Evolutionary conservation across 2,113 vertebrate genomes (phyloP), one percentile per base, ranked within the genome.

Genomic region (Desmodus rotundus): DNA sequence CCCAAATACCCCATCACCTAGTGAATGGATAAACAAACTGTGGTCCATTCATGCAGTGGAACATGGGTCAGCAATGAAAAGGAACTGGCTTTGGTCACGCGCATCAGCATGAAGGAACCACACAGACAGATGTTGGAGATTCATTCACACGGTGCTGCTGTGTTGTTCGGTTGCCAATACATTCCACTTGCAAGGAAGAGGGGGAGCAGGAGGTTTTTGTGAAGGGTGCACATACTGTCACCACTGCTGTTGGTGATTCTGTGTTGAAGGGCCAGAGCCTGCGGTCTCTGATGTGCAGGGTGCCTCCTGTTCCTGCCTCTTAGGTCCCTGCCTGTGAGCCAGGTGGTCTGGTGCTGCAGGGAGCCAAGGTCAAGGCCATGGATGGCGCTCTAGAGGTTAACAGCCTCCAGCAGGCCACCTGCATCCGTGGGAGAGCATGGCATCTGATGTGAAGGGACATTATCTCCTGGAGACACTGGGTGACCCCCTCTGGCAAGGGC

Each of bases 91-190:
- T 67, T 17, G 11, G 26, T 31, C 4, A 5, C 9, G 2, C 67
- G 9, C 28, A 1, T 1, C 15, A 14, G n/a, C 13, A 1, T 28
- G 28, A 16, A n/a, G 24, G 58, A 33, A 1, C 8, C 0, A 5
- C 8, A 1, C 10, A 33, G n/a, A 12, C 2, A 11, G 28, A 17
- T 1, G 0, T 0, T 17, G 15, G 13, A 26, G 14, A 26, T 43
- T 52, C 20, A 0, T 47, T 78, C 24, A 22, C 22, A 3, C 0
- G 4, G 36, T 11, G 24, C n/a, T 74, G 9, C 31, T 58, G 61
- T 16, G 31, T 43, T 4, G 0, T 72, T 47, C 1, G 8, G 41
- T 56, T 22, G 3, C 1, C 33, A 41, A 33, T 8, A 10, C 0
- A 1, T 54, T 80, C 6, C 1, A 9, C 20, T 28, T 5, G 3